Evolutionary conservation across 2,113 vertebrate genomes (phyloP), one percentile per base, ranked within the genome.

Genomic region (Anarhynchus alexandrinus): DNA sequence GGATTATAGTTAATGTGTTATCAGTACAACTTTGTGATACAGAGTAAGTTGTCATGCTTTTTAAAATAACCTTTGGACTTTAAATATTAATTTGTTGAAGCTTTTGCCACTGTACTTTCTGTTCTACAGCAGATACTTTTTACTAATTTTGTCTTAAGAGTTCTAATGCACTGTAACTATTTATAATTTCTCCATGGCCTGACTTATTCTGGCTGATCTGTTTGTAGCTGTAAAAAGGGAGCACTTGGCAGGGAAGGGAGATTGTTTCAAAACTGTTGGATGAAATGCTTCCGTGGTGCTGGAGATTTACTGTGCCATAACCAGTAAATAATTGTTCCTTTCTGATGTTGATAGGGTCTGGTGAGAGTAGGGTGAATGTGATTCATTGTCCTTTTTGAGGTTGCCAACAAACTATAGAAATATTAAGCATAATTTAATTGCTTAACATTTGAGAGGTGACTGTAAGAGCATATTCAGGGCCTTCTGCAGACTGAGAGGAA

Each of bases 291-390:
- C 90, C 47, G 52, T 26, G 42, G 3, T 95, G 51, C 32, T 84
- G 47, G 29, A 67, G 89, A 89, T 88, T 93, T 90, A 70, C 69
- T 90, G 1, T 82, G 45, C 54, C n/a, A 40, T 94, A 84, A 94
- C 92, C 79, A 93, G 86, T 89, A 71, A 88, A 89, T 91, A 89
- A 94, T 93, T 97, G 65, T 70, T 94, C 64, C n/a, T 96, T 94
- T 94, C 45, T 90, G 69, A 81, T 90, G 11, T 77, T 88, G 74
- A 30, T 65, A 85, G 20, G n/a, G 51, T 82, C 58, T 64, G 57
- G 74, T 58, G 72, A 93, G 71, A 95, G 34, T 26, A 47, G 32
- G 8, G 27, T 82, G 49, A 42, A 81, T 72, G 42, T 70, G 52
- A 95, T 90, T 88, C 38, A 29, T 77, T 90, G 38, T 87, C 78